Base-by-base conservation (phyloP, 1,140 invertebrate species). In the Bombyx mandarina region DNA sequence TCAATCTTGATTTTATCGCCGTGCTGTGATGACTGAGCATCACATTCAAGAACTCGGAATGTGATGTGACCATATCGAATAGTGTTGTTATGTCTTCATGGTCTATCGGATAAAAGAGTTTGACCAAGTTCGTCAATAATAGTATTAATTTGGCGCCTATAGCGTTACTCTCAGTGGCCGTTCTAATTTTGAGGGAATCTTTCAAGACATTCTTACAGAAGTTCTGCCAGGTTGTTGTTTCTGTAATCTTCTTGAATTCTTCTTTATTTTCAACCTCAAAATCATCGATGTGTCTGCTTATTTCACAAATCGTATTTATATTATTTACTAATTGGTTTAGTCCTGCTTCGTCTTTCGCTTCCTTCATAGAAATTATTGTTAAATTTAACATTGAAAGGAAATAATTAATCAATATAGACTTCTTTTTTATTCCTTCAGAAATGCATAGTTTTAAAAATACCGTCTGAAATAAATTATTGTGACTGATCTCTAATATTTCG, bases 21-120 rank as follows among this genome's bases (percentile, higher is more conserved):
- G 87, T 77, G 78, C 88, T 61, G 63, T 86, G 70, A 43, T 79
- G 64, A 54, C 87, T 89, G 4, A 93, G 63, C 85, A 93, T 90
- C 0, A 92, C 86, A 65, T 93, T 92, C 44, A 93, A 79, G 75
- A 93, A 94, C 67, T 93, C 92, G 0, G 93, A 94, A 85, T 94
- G 93, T 1, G 92, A 91, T 9, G 90, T 90, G n/a, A 91, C 89
- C 93, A 94, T 93, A 65, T 94, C 93, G 61, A 93, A 92, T 43
- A 94, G 73, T 9, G 88, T 86, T 12, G 86, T 86, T 0, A 89
- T 82, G 61, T 92, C 90, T 7, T 90, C 85, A 52, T 90, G 77
- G 8, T 88, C 66, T 9, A 66, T 50, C 2, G 72, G 64, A 61
- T 92, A 93, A 12, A 92, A 82, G 1, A 91, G 67, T 52, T 91